These are phyloP conservation scores for Chionomys nivalis DNA, from an alignment of 2,113 vertebrate species.

Conservation along the genomic window DNA sequence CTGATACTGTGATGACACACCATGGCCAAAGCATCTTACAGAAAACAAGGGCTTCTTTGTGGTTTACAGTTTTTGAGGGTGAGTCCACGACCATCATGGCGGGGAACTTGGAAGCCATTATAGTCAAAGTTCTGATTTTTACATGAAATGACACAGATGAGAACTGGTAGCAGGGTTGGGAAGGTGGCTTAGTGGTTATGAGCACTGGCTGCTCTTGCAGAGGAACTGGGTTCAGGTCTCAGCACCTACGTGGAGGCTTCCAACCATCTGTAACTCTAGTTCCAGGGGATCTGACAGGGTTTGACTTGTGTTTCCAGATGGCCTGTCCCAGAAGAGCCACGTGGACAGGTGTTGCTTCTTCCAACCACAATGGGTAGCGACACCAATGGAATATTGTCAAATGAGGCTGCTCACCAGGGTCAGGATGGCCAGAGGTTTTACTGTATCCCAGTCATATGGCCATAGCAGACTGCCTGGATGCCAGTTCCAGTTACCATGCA, in stretches of 20 bases:
- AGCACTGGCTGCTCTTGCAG: background rate
- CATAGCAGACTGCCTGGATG: background rate
- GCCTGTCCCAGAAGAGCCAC: background rate
- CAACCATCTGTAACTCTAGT: background rate
- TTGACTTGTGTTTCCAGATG: rapidly evolving
- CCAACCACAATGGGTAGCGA: background rate
- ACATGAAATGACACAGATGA: background rate
- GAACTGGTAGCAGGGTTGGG: background rate
- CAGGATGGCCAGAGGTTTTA: background rate
- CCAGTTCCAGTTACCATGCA: background rate
- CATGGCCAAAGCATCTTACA: background rate
- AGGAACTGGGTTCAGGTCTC: background rate
- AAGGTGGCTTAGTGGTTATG: background rate
- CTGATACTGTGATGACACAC: background rate
- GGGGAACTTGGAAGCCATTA: background rate
- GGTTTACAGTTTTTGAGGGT: background rate
- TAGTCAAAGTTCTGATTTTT: background rate
- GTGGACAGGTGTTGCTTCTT: background rate
- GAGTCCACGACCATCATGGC: background rate
- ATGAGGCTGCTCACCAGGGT: rapidly evolving
- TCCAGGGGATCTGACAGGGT: background rate
- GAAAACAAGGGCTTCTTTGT: background rate
- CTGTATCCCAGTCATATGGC: background rate
- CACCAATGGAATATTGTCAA: background rate
- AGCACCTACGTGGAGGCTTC: background rate